phyloP scores from a whole-genome alignment of 1,140 invertebrate genomes.

The Choristoneura fumiferana region DNA sequence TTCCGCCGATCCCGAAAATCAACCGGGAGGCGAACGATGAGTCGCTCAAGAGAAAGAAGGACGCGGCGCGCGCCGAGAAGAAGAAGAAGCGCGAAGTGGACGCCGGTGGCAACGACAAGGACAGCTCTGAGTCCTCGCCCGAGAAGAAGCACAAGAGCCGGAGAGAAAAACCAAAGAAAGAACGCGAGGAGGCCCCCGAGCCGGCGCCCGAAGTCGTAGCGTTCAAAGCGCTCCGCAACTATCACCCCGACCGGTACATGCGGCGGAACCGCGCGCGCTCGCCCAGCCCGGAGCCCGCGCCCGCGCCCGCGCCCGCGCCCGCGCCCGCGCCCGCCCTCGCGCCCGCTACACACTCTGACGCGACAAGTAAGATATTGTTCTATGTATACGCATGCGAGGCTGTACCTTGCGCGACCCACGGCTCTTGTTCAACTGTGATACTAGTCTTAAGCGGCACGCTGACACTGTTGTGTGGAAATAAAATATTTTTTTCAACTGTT shows the following conservation, averaged over 20 bases:
- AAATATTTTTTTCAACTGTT: constrained; percentile 66
- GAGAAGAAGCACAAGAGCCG: constrained; percentile 42
- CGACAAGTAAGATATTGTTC: constrained; percentile 70
- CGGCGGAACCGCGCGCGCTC: constrained; percentile 80
- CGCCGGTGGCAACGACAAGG: constrained; percentile 28
- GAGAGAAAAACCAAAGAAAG: constrained; percentile 35
- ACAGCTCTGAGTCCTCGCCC: constrained; percentile 39
- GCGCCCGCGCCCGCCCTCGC: constrained; percentile 20
- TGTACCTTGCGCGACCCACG: too few species aligned
- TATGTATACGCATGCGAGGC: constrained; percentile 50
- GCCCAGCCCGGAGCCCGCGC: constrained; percentile 69
- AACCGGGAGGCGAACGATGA: constrained; percentile 35
- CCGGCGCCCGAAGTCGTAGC: constrained; percentile 49
- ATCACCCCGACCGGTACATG: constrained; percentile 81
- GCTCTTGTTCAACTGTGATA: too few species aligned
- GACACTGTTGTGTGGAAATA: constrained; percentile 63
- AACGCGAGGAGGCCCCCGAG: constrained; percentile 30
- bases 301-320: constrained; percentile 27
- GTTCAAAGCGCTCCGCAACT: constrained; percentile 82
- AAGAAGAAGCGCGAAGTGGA: constrained; percentile 41
- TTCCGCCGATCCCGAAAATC: constrained; percentile 72
- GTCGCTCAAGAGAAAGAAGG: constrained; percentile 51
- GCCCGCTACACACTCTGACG: constrained; percentile 28
- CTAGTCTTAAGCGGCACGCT: constrained; percentile 48
- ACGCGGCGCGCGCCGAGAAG: constrained; percentile 27